Conservation (phyloP, 2,113 vertebrate species). For the Ceuthmochares aereus region DNA sequence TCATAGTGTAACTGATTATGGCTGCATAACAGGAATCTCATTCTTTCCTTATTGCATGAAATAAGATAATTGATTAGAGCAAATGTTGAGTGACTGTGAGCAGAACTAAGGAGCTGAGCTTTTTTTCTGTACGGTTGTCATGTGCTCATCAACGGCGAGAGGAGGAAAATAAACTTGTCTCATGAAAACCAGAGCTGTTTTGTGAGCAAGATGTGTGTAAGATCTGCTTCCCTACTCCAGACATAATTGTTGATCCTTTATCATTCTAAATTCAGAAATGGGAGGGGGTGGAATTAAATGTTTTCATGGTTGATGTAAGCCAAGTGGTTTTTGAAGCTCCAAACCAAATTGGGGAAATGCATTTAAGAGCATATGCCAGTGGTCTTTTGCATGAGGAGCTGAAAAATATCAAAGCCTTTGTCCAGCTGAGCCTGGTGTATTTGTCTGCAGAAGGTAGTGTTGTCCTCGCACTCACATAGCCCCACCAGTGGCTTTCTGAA, state of each 20-base stretch:
- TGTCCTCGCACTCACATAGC: neutral
- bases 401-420: conserved; percentile 32
- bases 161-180: conserved; percentile 55
- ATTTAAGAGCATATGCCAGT: conserved; percentile 31
- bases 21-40: conserved; percentile 47
- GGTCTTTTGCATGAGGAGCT: neutral
- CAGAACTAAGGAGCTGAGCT: conserved; percentile 43
- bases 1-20: conserved; percentile 31
- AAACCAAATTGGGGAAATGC: conserved; percentile 10
- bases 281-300: conserved; percentile 12
- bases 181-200: conserved; percentile 60
- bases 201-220: conserved; percentile 39
- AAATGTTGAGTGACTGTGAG: conserved; percentile 42
- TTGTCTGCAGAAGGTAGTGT: neutral
- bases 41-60: conserved; percentile 60
- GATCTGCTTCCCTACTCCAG: conserved; percentile 12
- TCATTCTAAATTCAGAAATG: conserved; percentile 43
- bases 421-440: neutral
- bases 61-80: conserved; percentile 52
- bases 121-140: conserved; percentile 50
- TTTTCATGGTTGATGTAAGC: conserved; percentile 24
- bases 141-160: conserved; percentile 17
- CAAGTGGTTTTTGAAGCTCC: conserved; percentile 19
- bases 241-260: conserved; percentile 45
- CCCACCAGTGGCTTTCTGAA: neutral